Percentiles rank a stretch among this genome's conserved stretches.
phyloP scores from a whole-genome alignment of 1,140 invertebrate genomes.

The Pseudobourletiella spinata region DNA sequence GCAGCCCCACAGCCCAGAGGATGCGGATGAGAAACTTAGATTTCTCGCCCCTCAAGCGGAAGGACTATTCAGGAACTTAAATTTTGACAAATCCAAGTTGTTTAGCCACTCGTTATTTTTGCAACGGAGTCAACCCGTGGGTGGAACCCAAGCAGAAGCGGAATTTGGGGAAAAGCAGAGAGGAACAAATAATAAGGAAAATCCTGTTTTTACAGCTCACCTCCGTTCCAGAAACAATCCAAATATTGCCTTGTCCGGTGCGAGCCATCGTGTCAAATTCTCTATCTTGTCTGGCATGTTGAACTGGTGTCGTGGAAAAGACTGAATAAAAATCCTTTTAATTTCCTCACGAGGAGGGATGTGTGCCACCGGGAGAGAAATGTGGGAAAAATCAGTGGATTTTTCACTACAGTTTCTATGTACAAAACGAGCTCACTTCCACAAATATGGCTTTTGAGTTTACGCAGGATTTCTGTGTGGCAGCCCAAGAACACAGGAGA shows the following conservation, averaged over 20 bases:
- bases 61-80: not conserved
- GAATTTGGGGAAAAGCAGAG: not conserved
- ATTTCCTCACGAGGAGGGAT: no score
- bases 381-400: no score
- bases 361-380: no score
- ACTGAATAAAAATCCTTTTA: not conserved
- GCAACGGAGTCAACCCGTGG: no score
- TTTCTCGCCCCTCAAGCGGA: not conserved
- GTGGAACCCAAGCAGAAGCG: not conserved
- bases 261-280: conserved; percentile 1
- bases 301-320: not conserved
- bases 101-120: not conserved
- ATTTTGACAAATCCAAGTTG: not conserved
- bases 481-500: no score
- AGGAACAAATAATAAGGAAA: not conserved
- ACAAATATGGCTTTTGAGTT: no score
- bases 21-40: not conserved
- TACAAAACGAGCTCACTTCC: no score
- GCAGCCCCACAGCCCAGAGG: not conserved
- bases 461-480: no score
- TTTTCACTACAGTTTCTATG: no score
- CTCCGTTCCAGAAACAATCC: conserved; percentile 6
- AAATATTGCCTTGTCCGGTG: not conserved
- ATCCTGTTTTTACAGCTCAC: not conserved
- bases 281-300: conserved; percentile 10